Conservation (phyloP, 2,888 invertebrate species). For the Ectemnius cavifrons region DNA sequence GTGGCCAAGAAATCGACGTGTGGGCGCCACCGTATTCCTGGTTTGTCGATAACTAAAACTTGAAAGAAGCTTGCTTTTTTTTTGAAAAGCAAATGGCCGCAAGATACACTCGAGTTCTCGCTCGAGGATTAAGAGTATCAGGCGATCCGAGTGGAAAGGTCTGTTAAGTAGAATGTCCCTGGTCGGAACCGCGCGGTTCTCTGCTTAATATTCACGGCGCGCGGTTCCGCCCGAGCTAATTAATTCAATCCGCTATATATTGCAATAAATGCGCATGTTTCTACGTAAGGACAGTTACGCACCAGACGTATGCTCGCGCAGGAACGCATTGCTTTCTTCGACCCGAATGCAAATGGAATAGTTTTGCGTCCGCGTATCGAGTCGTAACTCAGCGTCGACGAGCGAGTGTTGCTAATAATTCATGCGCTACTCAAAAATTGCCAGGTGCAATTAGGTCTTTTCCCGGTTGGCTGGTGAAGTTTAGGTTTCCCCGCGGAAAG, state of each 20-base stretch:
- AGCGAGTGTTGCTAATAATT: constrained; percentile 3
- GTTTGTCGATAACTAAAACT: background rate
- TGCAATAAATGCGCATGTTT: constrained; percentile 29
- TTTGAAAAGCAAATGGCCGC: background rate
- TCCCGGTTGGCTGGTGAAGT: background rate
- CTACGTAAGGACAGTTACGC: constrained; percentile 24
- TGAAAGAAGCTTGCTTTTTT: background rate
- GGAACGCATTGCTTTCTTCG: constrained; percentile 17
- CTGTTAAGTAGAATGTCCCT: constrained; percentile 26
- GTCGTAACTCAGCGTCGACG: background rate
- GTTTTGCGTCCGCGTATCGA: background rate
- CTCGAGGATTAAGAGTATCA: background rate
- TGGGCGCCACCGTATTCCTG: no score
- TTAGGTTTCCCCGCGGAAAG: constrained; percentile 26
- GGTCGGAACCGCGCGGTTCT: constrained; percentile 45
- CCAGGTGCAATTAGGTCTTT: background rate
- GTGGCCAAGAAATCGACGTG: no score
- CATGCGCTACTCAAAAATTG: background rate
- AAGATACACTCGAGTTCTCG: background rate
- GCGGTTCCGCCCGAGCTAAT: constrained; percentile 60
- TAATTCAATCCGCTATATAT: constrained; percentile 62
- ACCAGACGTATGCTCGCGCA: constrained; percentile 6
- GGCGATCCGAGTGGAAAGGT: constrained; percentile 7
- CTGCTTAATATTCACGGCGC: constrained; percentile 64
- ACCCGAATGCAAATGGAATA: constrained; percentile 7